These are phyloP conservation scores for Hydrotaea diabolus DNA, from an alignment of 2,888 invertebrate genomes.

Conservation along the genomic window DNA sequence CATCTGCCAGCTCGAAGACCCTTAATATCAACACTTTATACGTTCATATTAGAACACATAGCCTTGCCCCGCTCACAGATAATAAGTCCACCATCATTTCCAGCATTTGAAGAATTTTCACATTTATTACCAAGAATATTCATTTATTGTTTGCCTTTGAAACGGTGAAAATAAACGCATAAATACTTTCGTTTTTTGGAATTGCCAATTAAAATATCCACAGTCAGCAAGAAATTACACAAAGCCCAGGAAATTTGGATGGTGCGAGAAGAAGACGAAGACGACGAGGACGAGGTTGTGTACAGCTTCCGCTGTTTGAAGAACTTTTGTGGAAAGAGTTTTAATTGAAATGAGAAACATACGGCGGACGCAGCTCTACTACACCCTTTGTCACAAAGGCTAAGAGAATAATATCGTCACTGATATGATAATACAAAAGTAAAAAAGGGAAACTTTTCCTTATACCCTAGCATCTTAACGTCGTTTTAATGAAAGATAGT, in stretches of 20 bases:
- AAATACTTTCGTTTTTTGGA: constrained; percentile 45
- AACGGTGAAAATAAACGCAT: constrained; percentile 33
- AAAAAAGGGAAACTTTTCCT: constrained; percentile 46
- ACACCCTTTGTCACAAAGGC: neutral
- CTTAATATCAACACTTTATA: no score
- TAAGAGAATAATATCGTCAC: neutral
- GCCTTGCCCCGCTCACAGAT: no score
- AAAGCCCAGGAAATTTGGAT: no score
- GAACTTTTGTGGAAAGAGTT: constrained; percentile 26
- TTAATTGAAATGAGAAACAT: constrained; percentile 59
- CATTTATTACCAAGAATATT: neutral
- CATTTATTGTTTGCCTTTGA: constrained; percentile 4
- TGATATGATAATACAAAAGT: constrained; percentile 20
- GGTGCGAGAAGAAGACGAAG: no score
- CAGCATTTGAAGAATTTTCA: neutral
- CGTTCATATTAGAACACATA: no score
- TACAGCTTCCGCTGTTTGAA: constrained; percentile 12
- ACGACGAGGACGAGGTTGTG: neutral
- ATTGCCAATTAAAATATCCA: constrained; percentile 64
- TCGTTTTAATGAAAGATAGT: constrained; percentile 36
- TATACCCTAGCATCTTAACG: constrained; percentile 7
- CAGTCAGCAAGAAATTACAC: constrained; percentile 51
- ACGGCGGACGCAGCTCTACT: neutral
- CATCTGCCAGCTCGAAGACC: neutral
- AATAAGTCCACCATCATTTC: neutral